These are phyloP conservation scores for Drosophila kuntzei DNA, from an alignment of 2,888 invertebrate genomes.

Conservation along the genomic window DNA sequence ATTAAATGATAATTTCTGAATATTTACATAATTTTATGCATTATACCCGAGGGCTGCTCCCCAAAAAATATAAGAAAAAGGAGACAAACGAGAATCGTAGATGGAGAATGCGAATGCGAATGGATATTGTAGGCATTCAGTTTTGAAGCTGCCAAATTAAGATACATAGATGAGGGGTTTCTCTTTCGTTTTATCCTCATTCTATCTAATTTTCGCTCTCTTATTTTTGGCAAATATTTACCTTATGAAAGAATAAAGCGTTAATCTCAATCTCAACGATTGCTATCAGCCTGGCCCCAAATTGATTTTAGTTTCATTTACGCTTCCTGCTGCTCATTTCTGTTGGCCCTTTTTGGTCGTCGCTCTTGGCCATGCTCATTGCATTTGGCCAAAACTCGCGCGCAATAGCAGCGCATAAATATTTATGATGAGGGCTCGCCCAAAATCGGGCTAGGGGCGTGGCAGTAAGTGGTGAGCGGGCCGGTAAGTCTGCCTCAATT, in stretches of 20 bases:
- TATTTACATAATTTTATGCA: conserved; percentile 79
- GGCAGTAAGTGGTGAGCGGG: conserved; percentile 39
- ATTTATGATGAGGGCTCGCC: conserved; percentile 63
- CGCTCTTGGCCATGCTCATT: conserved; percentile 31
- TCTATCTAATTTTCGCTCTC: neutral
- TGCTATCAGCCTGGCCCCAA: conserved; percentile 67
- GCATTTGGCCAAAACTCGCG: conserved; percentile 63
- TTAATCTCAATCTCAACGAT: conserved; percentile 71
- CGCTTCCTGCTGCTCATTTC: conserved; percentile 64
- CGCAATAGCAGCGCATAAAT: conserved; percentile 63
- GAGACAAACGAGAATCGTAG: neutral
- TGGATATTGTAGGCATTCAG: conserved; percentile 33
- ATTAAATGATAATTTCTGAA: conserved; percentile 76
- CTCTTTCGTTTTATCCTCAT: neutral
- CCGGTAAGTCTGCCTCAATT: conserved; percentile 38
- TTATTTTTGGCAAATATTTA: conserved; percentile 60
- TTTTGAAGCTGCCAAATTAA: conserved; percentile 50
- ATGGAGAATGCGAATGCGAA: conserved; percentile 4
- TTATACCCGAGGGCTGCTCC: conserved; percentile 56
- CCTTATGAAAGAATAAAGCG: conserved; percentile 36
- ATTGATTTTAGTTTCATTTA: conserved; percentile 79
- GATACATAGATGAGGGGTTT: conserved; percentile 26
- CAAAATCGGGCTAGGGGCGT: conserved; percentile 19
- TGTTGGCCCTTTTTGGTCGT: conserved; percentile 18
- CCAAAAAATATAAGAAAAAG: conserved; percentile 7